phyloP scores from a whole-genome alignment of 2,797 vertebrate genomes.

The Cygnus olor region DNA sequence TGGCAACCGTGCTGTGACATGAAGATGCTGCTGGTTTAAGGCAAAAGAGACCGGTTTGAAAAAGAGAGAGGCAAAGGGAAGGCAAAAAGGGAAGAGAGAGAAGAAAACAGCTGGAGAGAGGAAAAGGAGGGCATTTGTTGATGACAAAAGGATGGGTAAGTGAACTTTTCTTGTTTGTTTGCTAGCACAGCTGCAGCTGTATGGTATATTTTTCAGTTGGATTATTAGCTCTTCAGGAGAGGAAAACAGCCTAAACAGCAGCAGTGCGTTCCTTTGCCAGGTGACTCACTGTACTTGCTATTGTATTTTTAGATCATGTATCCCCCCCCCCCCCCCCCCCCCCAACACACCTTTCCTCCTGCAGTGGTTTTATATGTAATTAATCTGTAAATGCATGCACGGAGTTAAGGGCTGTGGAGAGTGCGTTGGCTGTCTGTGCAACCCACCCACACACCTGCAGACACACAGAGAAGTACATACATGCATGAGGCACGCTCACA shows the following conservation, averaged over 20 bases:
- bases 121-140: slow-evolving; percentile 61
- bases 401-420: not conserved
- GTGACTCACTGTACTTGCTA: slow-evolving; percentile 67
- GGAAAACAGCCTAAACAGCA: slow-evolving; percentile 43
- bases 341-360: not conserved
- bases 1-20: slow-evolving; percentile 75
- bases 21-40: slow-evolving; percentile 73
- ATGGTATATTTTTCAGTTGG: slow-evolving; percentile 14
- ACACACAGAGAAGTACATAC: not conserved
- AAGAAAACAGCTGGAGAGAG: slow-evolving; percentile 48
- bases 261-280: slow-evolving; percentile 70
- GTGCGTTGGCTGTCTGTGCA: not conserved
- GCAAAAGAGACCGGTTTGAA: slow-evolving; percentile 29
- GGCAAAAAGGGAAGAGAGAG: not conserved
- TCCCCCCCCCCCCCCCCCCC: not conserved
- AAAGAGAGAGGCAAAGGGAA: not conserved
- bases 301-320: slow-evolving; percentile 70
- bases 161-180: slow-evolving; percentile 80
- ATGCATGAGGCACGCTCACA: slow-evolving; percentile 4
- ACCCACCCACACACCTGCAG: not conserved
- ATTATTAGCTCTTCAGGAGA: slow-evolving; percentile 50
- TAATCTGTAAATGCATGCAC: not conserved
- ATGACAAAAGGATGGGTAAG: slow-evolving; percentile 85
- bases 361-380: not conserved
- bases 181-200: slow-evolving; percentile 59